Conservation (phyloP, 2,797 vertebrate genomes). For the Todus mexicanus region DNA sequence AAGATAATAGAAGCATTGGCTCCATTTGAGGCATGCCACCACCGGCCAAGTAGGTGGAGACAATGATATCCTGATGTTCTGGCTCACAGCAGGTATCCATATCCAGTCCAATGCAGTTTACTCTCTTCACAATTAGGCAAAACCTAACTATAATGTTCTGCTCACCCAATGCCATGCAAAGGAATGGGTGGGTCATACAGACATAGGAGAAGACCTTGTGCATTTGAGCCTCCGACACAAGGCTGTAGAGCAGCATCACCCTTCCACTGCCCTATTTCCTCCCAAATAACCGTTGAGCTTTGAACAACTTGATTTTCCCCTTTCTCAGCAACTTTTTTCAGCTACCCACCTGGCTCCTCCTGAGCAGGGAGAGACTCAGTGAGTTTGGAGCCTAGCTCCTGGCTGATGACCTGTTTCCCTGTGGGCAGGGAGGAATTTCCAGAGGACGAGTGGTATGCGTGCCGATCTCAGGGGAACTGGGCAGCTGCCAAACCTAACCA, state of each 20-base stretch:
- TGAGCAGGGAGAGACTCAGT: not conserved
- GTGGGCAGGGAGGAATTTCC: conserved; percentile 48
- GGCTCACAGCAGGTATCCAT: not conserved
- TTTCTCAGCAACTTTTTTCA: not conserved
- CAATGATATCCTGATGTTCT: not conserved
- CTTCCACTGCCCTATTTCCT: not conserved
- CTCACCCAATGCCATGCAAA: not conserved
- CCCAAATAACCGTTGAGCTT: not conserved
- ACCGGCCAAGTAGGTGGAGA: not conserved
- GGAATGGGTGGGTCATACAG: not conserved
- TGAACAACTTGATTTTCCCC: not conserved
- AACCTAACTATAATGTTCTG: not conserved
- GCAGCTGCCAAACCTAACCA: not conserved
- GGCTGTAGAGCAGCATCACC: not conserved
- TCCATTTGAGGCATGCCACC: not conserved
- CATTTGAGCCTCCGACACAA: not conserved
- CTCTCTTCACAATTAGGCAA: not conserved
- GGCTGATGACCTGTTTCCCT: conserved; percentile 24
- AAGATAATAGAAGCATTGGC: not conserved
- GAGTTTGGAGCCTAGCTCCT: not conserved
- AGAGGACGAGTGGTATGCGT: not conserved
- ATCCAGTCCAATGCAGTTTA: not conserved
- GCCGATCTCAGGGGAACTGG: not conserved
- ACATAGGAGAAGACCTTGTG: not conserved
- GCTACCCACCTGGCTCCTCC: not conserved